phyloP scores from a whole-genome alignment of 1,140 invertebrate species.

The Elymnias hypermnestra region DNA sequence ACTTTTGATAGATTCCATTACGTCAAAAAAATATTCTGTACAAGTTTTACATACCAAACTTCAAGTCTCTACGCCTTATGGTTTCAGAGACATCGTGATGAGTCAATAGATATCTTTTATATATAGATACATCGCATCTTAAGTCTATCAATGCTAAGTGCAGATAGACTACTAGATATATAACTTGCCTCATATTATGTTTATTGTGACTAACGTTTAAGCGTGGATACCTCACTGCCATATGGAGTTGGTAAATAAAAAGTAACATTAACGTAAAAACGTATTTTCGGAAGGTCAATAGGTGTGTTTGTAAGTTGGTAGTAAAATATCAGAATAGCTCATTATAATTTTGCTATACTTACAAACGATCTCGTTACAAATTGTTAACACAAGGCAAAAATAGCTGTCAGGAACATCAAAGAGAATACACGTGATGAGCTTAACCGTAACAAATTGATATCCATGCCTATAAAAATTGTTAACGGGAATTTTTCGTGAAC shows the following conservation, averaged over 20 bases:
- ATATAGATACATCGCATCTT: too few relatives aligned
- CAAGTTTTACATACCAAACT: too few relatives aligned
- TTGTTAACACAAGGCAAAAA: constrained; percentile 20
- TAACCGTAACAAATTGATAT: constrained; percentile 35
- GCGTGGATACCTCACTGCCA: too few relatives aligned
- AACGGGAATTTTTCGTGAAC: constrained; percentile 17
- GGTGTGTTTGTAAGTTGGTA: constrained; percentile 1
- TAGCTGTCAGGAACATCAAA: constrained; percentile 32
- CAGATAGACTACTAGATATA: too few relatives aligned
- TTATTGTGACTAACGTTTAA: too few relatives aligned
- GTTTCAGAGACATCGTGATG: too few relatives aligned
- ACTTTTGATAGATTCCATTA: too few relatives aligned
- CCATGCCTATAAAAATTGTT: constrained; percentile 22
- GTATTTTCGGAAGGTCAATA: constrained; percentile 1
- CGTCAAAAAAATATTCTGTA: too few relatives aligned
- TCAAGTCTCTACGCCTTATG: too few relatives aligned
- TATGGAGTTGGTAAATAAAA: neutral
- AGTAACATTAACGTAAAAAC: neutral
- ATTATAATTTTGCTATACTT: constrained; percentile 8
- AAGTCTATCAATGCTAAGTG: too few relatives aligned
- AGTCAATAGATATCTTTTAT: too few relatives aligned
- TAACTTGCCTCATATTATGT: too few relatives aligned
- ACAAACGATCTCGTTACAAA: constrained; percentile 7
- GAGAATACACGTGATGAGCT: constrained; percentile 30
- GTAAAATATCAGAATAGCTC: constrained; percentile 6